Evolutionary conservation across 2,113 vertebrate genomes (phyloP), one percentile per base, ranked within the genome.

Genomic region (Diphyllodes magnificus): DNA sequence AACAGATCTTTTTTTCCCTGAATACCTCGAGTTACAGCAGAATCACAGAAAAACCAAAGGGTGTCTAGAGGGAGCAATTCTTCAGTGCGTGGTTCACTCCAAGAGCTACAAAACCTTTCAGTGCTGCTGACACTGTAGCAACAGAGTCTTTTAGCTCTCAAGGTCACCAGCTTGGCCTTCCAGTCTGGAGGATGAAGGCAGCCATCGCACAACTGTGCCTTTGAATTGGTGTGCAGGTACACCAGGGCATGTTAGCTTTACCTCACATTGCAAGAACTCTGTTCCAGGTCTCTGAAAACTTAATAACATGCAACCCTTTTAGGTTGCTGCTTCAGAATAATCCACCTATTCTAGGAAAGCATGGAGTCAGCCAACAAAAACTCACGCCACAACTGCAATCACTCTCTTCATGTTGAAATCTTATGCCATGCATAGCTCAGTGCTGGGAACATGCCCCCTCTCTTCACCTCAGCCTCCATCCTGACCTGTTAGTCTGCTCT

Each of bases 311-410:
- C 33, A 89, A 84, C 28, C 40, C 59, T 91, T 79, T 65, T 37
- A 80, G 66, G 39, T 13, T 80, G 70, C 45, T 79, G 75, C 84
- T 94, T 91, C 54, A 45, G 82, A 91, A 80, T 73, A 91, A 91
- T 57, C 28, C 63, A 61, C 57, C 91, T 85, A 69, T 89, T 82
- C 91, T 50, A 79, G 75, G 72, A 42, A 82, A 92, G 27, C 6
- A 57, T 3, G 54, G 35, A 70, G 61, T 33, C 35, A 85, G 83
- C 51, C 88, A 90, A 84, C 39, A 82, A 89, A 90, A 95, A 53
- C 80, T 64, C 81, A 64, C 8, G n/a, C 25, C 39, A 70, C 65
- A 70, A 91, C 57, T 69, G 84, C 92, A 95, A 16, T 82, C 3
- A 3, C 44, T 87, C 73, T 79, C 80, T 68, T 60, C 60, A 51